Percentiles rank a stretch among this genome's conserved stretches.
Evolutionary conservation across 1,140 invertebrate genomes (phyloP).

Genomic region (Myzus persicae): DNA sequence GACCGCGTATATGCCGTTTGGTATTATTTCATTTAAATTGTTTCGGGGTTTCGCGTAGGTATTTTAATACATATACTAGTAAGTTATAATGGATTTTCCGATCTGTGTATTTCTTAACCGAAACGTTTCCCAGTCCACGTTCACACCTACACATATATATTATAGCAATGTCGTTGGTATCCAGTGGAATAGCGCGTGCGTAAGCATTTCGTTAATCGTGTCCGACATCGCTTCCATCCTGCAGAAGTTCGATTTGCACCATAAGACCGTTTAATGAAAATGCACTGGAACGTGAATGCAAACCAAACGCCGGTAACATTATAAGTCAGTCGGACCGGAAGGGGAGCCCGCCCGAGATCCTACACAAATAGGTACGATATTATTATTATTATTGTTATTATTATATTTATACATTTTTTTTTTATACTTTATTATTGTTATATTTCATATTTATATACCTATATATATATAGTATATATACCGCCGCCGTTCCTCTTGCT

Average conservation of each 20-base stretch:
- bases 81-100: slow-evolving; percentile 17
- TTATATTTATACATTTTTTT: neutral
- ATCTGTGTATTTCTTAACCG: neutral
- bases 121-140: too few relatives aligned
- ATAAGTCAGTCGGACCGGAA: neutral
- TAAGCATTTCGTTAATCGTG: neutral
- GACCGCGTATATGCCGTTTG: neutral
- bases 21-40: slow-evolving; percentile 14
- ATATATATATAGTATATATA: neutral
- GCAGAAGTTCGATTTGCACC: slow-evolving; percentile 10
- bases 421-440: neutral
- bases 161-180: neutral
- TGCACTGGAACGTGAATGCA: neutral
- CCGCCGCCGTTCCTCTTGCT: neutral
- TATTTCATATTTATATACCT: too few relatives aligned
- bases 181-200: neutral
- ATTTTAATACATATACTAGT: neutral
- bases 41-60: neutral
- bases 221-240: neutral
- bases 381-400: neutral
- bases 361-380: neutral
- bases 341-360: neutral
- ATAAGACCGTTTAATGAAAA: neutral
- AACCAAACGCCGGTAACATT: neutral
- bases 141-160: neutral